These are phyloP conservation scores for Lepidocyrtoides sp. DNA, from an alignment of 2,888 invertebrate species.

Conservation along the genomic window DNA sequence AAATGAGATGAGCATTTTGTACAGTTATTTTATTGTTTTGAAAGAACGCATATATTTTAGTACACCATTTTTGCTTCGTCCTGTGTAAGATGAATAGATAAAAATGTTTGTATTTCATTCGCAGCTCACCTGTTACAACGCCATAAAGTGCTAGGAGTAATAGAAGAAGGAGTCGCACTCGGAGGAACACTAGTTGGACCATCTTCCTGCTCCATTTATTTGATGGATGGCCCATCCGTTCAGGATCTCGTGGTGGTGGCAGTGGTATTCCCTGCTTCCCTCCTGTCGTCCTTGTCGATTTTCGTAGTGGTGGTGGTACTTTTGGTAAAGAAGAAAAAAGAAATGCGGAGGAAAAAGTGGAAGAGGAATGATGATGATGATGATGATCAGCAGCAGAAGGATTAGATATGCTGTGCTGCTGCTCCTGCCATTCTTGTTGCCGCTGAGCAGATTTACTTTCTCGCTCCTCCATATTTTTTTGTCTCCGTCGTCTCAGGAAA, in stretches of 20 bases:
- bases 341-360: no score
- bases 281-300: constrained; percentile 43
- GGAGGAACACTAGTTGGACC: constrained; percentile 73
- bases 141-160: constrained; percentile 74
- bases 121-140: constrained; percentile 73
- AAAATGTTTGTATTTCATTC: neutral
- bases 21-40: neutral
- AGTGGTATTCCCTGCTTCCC: neutral
- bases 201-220: constrained; percentile 82
- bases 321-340: neutral
- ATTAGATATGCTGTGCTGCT: neutral
- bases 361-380: constrained; percentile 30
- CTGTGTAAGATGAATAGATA: neutral
- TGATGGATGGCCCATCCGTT: constrained; percentile 81
- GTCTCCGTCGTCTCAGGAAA: neutral
- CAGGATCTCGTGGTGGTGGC: neutral
- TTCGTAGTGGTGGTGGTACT: neutral
- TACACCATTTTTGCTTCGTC: neutral
- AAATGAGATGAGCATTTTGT: neutral
- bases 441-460: neutral
- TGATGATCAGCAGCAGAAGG: neutral
- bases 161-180: constrained; percentile 57
- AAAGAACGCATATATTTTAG: neutral
- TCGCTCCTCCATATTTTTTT: neutral
- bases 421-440: constrained; percentile 17